These are phyloP conservation scores for Phasia obesa DNA, from an alignment of 2,888 invertebrate genomes.

Conservation along the genomic window DNA sequence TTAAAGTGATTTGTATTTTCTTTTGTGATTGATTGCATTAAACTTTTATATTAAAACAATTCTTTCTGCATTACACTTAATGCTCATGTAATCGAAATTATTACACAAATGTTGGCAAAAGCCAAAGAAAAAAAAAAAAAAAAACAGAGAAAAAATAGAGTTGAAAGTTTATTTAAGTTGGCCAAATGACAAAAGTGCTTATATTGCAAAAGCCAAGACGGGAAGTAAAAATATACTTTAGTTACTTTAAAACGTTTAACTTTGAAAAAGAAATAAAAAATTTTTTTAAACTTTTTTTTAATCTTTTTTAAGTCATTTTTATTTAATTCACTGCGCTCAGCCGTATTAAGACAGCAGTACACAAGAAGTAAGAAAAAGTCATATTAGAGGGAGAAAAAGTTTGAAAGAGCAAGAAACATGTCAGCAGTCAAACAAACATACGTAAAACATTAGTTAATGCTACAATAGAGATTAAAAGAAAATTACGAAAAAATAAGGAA, in stretches of 20 bases:
- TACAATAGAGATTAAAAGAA: constrained; percentile 21
- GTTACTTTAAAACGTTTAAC: constrained; percentile 17
- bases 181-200: constrained; percentile 44
- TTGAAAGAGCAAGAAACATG: constrained; percentile 39
- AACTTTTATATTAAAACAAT: constrained; percentile 53
- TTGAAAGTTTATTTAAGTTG: constrained; percentile 40
- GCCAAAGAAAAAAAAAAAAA: constrained; percentile 26
- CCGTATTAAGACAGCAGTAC: constrained; percentile 4
- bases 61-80: constrained; percentile 37
- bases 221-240: not conserved
- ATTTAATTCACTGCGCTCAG: constrained; percentile 54
- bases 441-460: constrained; percentile 53
- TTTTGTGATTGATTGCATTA: constrained; percentile 56
- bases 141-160: not conserved
- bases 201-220: constrained; percentile 1
- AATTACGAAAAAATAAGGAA: constrained; percentile 4
- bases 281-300: constrained; percentile 26
- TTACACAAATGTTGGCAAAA: constrained; percentile 60
- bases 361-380: not conserved
- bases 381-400: not conserved
- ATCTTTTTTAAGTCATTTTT: constrained; percentile 58
- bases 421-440: constrained; percentile 57
- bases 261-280: not conserved
- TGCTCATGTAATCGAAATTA: constrained; percentile 66
- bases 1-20: not conserved